Evolutionary conservation across 2,797 vertebrate genomes (phyloP), one percentile per base, ranked within the genome.

Genomic region (Vultur gryphus): DNA sequence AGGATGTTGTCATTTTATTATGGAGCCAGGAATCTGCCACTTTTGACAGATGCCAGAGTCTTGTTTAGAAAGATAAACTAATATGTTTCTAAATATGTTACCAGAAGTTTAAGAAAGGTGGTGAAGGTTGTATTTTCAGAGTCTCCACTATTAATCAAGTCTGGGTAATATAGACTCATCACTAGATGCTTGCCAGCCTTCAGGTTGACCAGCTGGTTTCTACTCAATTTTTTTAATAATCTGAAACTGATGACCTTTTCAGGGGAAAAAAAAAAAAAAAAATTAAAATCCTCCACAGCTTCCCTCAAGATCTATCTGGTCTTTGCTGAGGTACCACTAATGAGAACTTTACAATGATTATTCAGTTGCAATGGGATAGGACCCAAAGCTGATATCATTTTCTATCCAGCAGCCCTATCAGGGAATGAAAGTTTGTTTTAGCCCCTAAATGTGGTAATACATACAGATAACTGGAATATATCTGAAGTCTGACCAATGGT

Each of bases 231-330:
- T 49, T 81, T 81, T 24, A 75, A 43, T 6, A 71, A 62, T 24
- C 10, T 84, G 43, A 66, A 73, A 66, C 1, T 24, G 9, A 46
- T 44, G 0, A 55, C 24, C 4, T 31, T 84, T 76, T 23, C 10
- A 6, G n/a, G 2, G 20, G 5, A 35, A 3, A 0, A 1, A 18
- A 35, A n/a, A 41, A 39, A 46, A 21, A 23, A 8, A 35, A 12
- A 2, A 0, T 21, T 9, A 48, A 84, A 85, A 29, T 44, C 3
- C 18, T 1, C 33, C 25, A 21, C 15, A 55, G 6, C 12, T 64
- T 84, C 29, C 25, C 6, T 70, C 16, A 24, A 29, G 28, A 31
- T 31, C 55, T 69, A 2, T 35, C 33, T 44, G 13, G 7, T 71
- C 20, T 49, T 87, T 18, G 5, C 11, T 16, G 14, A 71, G 16